Evolutionary conservation across 1,140 invertebrate species (phyloP), one percentile per base, ranked within the genome.

Genomic region (Drosophila trapezifrons): DNA sequence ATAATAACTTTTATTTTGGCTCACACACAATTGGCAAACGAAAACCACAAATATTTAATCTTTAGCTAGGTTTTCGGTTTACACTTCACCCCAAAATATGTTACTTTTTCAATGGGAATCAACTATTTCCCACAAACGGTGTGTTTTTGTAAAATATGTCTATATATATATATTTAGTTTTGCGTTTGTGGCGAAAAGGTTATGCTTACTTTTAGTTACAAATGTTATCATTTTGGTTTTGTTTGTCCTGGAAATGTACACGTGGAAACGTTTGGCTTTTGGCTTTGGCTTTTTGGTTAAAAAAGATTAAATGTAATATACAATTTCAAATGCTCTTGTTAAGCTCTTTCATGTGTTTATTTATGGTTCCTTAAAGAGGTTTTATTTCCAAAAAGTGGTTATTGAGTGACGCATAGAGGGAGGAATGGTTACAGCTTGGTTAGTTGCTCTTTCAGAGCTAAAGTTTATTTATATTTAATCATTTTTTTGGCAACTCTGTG

Each of bases 21-120:
- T 67, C 40, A 49, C 49, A 56, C 57, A 70, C 62, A 80, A 22
- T 76, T 79, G 60, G 62, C 73, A 84, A 64, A 85, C 66, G 60
- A 56, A 84, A 85, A 66, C 76, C 76, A 62, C 66, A 85, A 73
- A 77, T 57, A 84, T 84, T 73, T 77, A 58, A 77, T 73, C 55
- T 80, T 85, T 84, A 78, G 80, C 81, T 79, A 83, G 60, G 35
- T 59, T 22, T 35, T 51, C 10, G 46, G 46, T 29, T 66, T 70
- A 58, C 51, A 64, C 47, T 62, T 45, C 18, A 12, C 25, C 10
- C 13, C 57, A n/a, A 63, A 65, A 56, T 56, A 52, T 58, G 45
- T 38, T 42, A 32, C 12, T 56, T 18, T 43, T 58, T 47, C 22
- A 57, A 56, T 47, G 52, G 57, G 22, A 12, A 55, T 67, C 18